Conservation (phyloP, 2,113 vertebrate species). For the Cyprinodon tularosa region DNA sequence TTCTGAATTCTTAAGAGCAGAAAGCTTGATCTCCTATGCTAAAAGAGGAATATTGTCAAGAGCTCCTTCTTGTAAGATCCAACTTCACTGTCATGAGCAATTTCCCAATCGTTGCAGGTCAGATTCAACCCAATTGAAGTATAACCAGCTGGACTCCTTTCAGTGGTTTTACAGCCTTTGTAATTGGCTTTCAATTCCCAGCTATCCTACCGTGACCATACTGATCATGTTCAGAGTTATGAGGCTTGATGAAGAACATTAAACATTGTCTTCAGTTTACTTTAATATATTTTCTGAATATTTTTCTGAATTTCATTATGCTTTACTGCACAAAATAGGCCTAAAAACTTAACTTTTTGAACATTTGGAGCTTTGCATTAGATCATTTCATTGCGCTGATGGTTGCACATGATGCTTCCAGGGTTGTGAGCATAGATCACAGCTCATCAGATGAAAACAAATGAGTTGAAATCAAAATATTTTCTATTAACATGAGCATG, state of each 20-base stretch:
- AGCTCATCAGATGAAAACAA: slow-evolving; percentile 11
- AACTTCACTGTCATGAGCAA: slow-evolving; percentile 38
- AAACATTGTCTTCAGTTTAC: no score
- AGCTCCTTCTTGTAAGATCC: slow-evolving; percentile 3
- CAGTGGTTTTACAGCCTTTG: slow-evolving; percentile 29
- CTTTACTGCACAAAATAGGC: no score
- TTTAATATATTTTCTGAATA: no score
- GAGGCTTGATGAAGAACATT: not conserved
- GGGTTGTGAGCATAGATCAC: not conserved
- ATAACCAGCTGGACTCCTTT: slow-evolving; percentile 24
- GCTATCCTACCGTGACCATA: not conserved
- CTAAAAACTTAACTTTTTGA: no score
- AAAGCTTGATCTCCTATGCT: slow-evolving; percentile 13
- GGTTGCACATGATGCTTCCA: not conserved
- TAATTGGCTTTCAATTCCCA: slow-evolving; percentile 4
- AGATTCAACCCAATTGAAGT: slow-evolving; percentile 11
- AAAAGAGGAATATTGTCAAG: slow-evolving; percentile 3
- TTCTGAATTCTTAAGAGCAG: not conserved
- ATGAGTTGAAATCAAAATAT: slow-evolving; percentile 21
- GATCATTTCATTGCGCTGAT: not conserved
- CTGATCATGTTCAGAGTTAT: not conserved
- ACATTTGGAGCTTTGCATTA: not conserved
- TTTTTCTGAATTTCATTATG: no score
- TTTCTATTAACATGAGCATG: slow-evolving; percentile 52
- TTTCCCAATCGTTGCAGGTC: slow-evolving; percentile 38